Conservation (phyloP, 2,888 invertebrate genomes). For the Norana najaformis region DNA sequence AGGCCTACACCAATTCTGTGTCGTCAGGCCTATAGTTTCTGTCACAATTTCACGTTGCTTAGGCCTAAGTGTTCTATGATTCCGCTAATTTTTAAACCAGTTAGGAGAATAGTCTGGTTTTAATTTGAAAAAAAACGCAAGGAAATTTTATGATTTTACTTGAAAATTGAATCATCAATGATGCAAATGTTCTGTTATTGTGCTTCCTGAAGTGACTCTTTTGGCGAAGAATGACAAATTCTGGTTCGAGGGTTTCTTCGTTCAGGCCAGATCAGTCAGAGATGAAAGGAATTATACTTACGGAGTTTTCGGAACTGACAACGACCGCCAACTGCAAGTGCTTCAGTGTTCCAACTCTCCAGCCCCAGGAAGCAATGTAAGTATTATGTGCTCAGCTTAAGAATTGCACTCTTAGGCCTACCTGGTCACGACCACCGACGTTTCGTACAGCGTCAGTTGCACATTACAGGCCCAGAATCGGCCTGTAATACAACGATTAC, state of each 20-base stretch:
- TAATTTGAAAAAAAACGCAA: not conserved
- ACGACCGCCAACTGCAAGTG: slow-evolving; percentile 17
- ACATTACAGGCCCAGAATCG: no score
- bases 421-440: no score
- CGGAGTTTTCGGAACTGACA: not conserved
- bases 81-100: no score
- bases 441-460: no score
- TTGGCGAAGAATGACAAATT: not conserved
- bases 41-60: no score
- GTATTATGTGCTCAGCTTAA: not conserved
- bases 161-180: not conserved
- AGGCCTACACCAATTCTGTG: no score
- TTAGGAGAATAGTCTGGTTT: not conserved
- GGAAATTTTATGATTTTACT: not conserved
- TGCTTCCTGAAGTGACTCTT: not conserved
- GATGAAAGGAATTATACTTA: not conserved
- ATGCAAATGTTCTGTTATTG: not conserved
- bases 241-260: slow-evolving; percentile 19
- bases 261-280: not conserved
- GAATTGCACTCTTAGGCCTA: no score
- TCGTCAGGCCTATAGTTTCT: no score
- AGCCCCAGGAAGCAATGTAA: not conserved
- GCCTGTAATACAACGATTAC: no score
- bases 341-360: slow-evolving; percentile 9
- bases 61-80: no score